Evolutionary conservation across 2,113 vertebrate genomes (phyloP).

Genomic region (Mastomys coucha): DNA sequence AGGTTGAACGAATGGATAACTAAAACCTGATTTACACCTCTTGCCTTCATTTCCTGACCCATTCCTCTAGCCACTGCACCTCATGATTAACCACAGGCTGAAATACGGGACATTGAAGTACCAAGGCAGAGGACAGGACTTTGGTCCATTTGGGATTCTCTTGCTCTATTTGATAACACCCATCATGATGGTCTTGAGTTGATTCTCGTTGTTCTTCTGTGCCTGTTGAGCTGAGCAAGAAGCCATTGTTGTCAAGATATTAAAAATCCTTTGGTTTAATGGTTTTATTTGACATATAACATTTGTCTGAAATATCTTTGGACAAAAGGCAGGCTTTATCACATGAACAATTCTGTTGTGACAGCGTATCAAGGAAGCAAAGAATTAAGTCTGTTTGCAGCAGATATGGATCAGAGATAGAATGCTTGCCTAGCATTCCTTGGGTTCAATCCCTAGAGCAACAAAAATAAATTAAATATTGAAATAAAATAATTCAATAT

Average conservation of each 20-base stretch:
- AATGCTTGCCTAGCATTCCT: not conserved
- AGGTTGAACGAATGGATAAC: not conserved
- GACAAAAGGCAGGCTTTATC: not conserved
- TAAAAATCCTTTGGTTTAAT: slow-evolving; percentile 2
- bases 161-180: slow-evolving; percentile 21
- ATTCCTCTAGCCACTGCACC: not conserved
- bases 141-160: slow-evolving; percentile 11
- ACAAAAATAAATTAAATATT: not conserved
- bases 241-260: slow-evolving; percentile 40
- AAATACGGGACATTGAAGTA: not conserved
- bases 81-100: not conserved
- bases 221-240: slow-evolving; percentile 43
- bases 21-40: not conserved
- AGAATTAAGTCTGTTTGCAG: slow-evolving; percentile 31
- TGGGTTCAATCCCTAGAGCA: not conserved
- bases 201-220: not conserved
- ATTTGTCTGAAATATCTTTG: slow-evolving; percentile 40
- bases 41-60: slow-evolving; percentile 14
- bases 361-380: slow-evolving; percentile 42
- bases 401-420: not conserved
- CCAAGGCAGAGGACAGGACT: not conserved
- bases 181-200: slow-evolving; percentile 22
- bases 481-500: not conserved
- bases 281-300: slow-evolving; percentile 45
- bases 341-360: not conserved